These are phyloP conservation scores for Oscheius sp. DNA, from an alignment of 2,888 invertebrate genomes.

Conservation along the genomic window DNA sequence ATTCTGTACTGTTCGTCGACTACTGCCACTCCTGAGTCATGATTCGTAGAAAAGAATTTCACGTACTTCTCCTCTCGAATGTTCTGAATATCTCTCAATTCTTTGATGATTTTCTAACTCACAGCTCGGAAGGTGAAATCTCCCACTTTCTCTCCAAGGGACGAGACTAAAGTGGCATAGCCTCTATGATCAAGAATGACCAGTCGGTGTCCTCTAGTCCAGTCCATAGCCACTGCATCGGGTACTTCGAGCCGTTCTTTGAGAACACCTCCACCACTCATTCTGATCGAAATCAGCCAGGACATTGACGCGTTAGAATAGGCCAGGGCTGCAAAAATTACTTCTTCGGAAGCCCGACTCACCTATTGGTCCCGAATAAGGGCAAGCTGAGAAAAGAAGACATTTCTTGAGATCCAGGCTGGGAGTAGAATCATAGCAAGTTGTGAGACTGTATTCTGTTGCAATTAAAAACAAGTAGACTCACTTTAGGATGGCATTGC, in stretches of 20 bases:
- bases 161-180: constrained; percentile 43
- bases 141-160: constrained; percentile 47
- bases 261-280: constrained; percentile 45
- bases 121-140: constrained; percentile 45
- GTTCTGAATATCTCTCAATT: constrained; percentile 8
- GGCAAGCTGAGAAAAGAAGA: constrained; percentile 56
- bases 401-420: constrained; percentile 48
- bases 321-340: constrained; percentile 41
- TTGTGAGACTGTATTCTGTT: constrained; percentile 42
- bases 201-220: constrained; percentile 58
- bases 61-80: constrained; percentile 29
- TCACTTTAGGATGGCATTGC: constrained; percentile 24
- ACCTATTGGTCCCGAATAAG: constrained; percentile 61
- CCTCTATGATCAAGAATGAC: constrained; percentile 44
- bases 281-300: constrained; percentile 50
- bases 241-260: constrained; percentile 42
- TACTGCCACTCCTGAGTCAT: constrained; percentile 55
- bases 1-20: constrained; percentile 55
- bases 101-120: neutral
- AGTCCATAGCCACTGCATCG: constrained; percentile 49
- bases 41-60: constrained; percentile 38
- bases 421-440: constrained; percentile 38
- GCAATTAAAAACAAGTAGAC: neutral
- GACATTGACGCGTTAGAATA: constrained; percentile 31
- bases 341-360: neutral